Conservation (phyloP, 2,888 invertebrate genomes). For the Mythimna vitellina region DNA sequence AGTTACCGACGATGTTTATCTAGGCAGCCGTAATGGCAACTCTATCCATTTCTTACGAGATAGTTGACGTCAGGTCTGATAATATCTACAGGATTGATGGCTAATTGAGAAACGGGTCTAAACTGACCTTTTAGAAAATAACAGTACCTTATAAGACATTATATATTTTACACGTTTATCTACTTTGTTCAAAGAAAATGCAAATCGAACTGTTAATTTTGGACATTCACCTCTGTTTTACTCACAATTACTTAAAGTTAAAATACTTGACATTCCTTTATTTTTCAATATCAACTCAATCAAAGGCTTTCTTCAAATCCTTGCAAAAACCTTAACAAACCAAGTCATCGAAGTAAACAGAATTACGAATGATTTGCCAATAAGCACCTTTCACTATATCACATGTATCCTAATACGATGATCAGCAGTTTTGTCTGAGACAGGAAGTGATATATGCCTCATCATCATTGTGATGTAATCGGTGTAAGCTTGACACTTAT, state of each 20-base stretch:
- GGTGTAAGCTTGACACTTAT: slow-evolving; percentile 22
- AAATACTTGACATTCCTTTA: not conserved
- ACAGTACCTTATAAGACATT: not conserved
- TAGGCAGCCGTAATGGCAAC: slow-evolving; percentile 18
- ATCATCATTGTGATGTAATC: slow-evolving; percentile 42
- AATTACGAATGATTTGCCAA: slow-evolving; percentile 5
- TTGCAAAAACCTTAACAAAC: not conserved
- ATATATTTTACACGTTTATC: not conserved
- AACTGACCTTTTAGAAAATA: slow-evolving; percentile 22
- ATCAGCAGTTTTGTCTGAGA: slow-evolving; percentile 39
- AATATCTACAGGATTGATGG: slow-evolving; percentile 39
- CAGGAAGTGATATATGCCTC: slow-evolving; percentile 43
- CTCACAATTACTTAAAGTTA: not conserved
- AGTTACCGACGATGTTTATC: slow-evolving; percentile 58
- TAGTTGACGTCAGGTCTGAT: slow-evolving; percentile 17
- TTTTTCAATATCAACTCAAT: not conserved
- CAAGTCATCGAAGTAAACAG: slow-evolving; percentile 16
- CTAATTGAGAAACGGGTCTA: slow-evolving; percentile 18
- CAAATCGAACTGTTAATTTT: not conserved
- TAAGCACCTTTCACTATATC: slow-evolving; percentile 47
- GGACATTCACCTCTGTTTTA: not conserved
- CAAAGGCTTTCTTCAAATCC: not conserved
- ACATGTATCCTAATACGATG: slow-evolving; percentile 35
- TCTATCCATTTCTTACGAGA: slow-evolving; percentile 34
- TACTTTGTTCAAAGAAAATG: too few species aligned